Base-by-base conservation (phyloP, 2,797 vertebrate genomes). In the Sebastes miniatus region DNA sequence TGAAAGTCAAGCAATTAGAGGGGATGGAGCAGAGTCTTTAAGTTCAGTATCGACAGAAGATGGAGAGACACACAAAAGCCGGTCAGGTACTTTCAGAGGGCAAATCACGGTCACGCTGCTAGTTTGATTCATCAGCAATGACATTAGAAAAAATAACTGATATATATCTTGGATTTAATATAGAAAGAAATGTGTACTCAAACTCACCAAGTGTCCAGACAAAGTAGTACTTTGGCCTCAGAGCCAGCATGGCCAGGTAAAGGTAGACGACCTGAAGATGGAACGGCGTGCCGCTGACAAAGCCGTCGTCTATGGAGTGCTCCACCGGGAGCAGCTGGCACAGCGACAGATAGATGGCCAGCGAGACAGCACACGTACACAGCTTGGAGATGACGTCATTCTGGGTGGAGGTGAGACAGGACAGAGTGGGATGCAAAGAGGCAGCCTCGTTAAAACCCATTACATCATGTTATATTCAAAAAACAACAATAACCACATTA, bases 221-320 rank as follows among this genome's bases (percentile, higher is more conserved):
- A 87, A 99, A 99, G 90, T 99, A 99, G 94, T 99, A 99, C 73
- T 99, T 99, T 62, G 99, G 98, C 91, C 99, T 96, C 83, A 98
- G 95, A 32, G 97, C 96, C 95, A 99, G 93, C 85, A 99, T 97
- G 77, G 98, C 97, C 76, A 98, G 16, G 4, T 99, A 99, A 2
- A 99, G 95, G 89, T 99, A 99, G 91, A 97, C 73, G 54, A 98
- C 90, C 90, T 96, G 97, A 36, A 96, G 87, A 56, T 96, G 93
- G 91, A 98, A 96, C 0, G 97, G 97, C 1, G 97, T 96, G 64
- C 96, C 94, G 77, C 92, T 95, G 84, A 95, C 94, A 80, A 98
- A 98, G 77, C 93, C 83, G 29, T 96, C 95, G 0, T 98, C 95
- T 14, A 98, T 95, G 90, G 97, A 96, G 86, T 95, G 94, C 65